Base-by-base conservation (phyloP, 2,888 invertebrate genomes). In the Cylindroiulus punctatus region DNA sequence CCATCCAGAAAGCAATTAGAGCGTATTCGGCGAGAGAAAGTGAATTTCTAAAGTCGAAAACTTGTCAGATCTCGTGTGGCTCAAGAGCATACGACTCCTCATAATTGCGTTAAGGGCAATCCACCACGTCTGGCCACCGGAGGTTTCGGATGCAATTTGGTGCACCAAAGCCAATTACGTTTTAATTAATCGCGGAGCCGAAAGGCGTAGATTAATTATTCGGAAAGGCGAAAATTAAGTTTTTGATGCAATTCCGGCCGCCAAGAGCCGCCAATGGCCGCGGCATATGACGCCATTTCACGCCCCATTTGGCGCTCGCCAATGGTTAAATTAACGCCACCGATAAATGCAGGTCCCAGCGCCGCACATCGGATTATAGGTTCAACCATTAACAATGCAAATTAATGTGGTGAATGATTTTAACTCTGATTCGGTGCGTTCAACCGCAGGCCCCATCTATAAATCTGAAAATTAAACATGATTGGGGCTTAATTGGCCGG, bases 131-230 rank as follows among this genome's bases (percentile, higher is more conserved):
- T 8, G 65, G 8, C 65, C 65, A 65, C 65, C 26, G 26, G 65
- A 65, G 65, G n/a, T 65, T 65, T 57, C 57, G 57, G n/a, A 57
- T 57, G 57, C 57, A 57, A 57, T 57, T 65, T 65, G 65, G 65
- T 65, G 65, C 65, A 65, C 65, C 65, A 26, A 65, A 65, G 65
- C 65, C 65, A 65, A 65, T 65, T 65, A 65, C 10, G 26, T 65
- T 65, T 65, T 65, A 65, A 65, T 65, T 65, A 65, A 65, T 65
- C 26, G 26, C 65, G 12, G 52, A 52, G 14, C n/a, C 52, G n/a
- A 52, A 44, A n/a, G 52, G n/a, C n/a, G 65, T 7, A 26, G 65
- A 65, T 65, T 65, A 65, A 65, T 65, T 26, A 26, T 65, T 65
- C 65, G 10, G 26, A 65, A 65, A 65, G 65, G 65, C 26, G 26